Conservation (phyloP, 2,888 invertebrate species). For the Agriotes lineatus region DNA sequence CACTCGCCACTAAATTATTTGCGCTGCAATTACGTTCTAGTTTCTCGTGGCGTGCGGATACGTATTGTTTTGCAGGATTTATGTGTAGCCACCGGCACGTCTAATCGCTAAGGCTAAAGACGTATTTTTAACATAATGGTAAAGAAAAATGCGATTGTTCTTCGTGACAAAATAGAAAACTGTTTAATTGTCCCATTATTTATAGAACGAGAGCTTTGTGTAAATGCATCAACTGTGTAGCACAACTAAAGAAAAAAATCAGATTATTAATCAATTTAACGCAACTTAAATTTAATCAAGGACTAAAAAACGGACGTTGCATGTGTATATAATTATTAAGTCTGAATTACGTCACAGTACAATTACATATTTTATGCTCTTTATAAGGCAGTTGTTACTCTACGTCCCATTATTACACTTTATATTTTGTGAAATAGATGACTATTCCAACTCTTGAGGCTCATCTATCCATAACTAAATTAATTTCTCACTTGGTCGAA, state of each 20-base stretch:
- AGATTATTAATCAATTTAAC: not conserved
- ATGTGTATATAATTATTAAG: too few relatives aligned
- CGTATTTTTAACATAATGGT: constrained; percentile 10
- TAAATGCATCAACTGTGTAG: not conserved
- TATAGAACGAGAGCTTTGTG: not conserved
- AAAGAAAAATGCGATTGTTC: constrained; percentile 8
- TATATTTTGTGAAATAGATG: too few relatives aligned
- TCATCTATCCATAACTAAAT: too few relatives aligned
- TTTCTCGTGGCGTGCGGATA: not conserved
- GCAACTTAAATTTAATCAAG: not conserved
- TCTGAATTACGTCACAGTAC: too few relatives aligned
- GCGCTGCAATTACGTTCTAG: not conserved
- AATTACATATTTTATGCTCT: too few relatives aligned
- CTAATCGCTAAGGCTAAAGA: not conserved
- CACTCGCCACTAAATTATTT: not conserved
- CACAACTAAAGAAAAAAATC: too few relatives aligned
- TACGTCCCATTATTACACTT: too few relatives aligned
- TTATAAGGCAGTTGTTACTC: too few relatives aligned
- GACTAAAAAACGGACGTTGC: too few relatives aligned
- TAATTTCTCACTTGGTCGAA: too few relatives aligned
- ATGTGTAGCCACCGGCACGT: not conserved
- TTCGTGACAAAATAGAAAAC: constrained; percentile 6
- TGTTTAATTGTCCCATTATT: not conserved
- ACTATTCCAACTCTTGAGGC: too few relatives aligned
- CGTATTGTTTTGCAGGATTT: not conserved